Conservation (phyloP, 2,797 vertebrate genomes). For the Myotis findleyi region DNA sequence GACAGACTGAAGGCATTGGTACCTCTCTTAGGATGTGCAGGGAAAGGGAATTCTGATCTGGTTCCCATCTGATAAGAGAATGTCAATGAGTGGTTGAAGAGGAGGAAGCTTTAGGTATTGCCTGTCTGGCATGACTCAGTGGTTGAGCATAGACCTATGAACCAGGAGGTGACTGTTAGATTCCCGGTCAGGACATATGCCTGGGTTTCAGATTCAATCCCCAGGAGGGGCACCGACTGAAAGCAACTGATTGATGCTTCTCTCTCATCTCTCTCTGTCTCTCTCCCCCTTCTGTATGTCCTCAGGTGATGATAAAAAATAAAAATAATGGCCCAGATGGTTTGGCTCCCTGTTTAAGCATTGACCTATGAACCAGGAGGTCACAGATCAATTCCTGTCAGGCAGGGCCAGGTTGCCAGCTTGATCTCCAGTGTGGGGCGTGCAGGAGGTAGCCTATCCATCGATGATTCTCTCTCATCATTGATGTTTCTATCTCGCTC, state of each 20-base stretch:
- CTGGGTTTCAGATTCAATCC: not conserved
- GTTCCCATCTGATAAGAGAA: constrained; percentile 57
- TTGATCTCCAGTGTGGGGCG: no score
- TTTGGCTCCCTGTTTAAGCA: no score
- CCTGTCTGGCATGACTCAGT: not conserved
- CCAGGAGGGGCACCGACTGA: not conserved
- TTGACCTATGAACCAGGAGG: no score
- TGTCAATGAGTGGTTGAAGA: not conserved
- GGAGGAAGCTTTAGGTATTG: not conserved
- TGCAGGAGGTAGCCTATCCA: no score
- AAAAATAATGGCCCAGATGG: not conserved
- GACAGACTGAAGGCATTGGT: not conserved
- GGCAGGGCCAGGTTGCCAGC: no score
- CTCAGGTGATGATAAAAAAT: not conserved
- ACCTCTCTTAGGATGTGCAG: constrained; percentile 32
- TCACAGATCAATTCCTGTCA: no score
- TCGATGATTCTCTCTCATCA: no score
- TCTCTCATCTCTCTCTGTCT: not conserved
- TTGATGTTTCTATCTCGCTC: no score
- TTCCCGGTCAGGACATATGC: not conserved
- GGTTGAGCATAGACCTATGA: not conserved
- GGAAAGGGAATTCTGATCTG: constrained; percentile 54
- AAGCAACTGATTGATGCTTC: not conserved
- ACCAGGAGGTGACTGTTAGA: not conserved
- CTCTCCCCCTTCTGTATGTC: not conserved